Base-by-base conservation (phyloP, 2,888 invertebrate genomes). In the Macrosiphum euphorbiae region DNA sequence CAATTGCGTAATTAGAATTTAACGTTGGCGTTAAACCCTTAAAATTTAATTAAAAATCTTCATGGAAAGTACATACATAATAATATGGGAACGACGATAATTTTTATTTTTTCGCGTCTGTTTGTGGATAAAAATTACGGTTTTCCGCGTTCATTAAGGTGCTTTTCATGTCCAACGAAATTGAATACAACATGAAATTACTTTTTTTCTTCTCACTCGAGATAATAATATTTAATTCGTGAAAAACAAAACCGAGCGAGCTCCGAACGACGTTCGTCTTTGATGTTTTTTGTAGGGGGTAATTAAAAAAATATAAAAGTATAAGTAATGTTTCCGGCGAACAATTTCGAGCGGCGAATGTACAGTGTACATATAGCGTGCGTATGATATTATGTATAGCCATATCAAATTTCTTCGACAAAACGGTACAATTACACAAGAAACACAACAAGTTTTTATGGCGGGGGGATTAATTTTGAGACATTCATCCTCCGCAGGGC, bases 1-100 rank as follows among this genome's bases (percentile, higher is more conserved):
- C 92, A 92, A 92, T 92, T 52, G 52, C 52, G 41, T 88, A 92
- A 92, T 92, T 92, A 92, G 41, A 92, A 92, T 78, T 87, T 87
- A 86, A 86, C 44, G 85, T 92, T 44, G 11, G 4, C 67, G 24
- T 67, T 50, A 28, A 28, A 78, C 87, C 88, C 87, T 50, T 87
- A 87, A 52, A 41, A 88, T 44, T 88, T n/a, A 88, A 88, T 88
- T 78, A 92, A 92, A 92, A 88, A 41, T 50, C 61, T 92, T 87
- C 35, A 26, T 41, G 3, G 50, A 87, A 87, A 67, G 16, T n/a
- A 44, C 35, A 61, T 67, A 13, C 26, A 61, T 67, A 13, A 61
- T 67, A 13, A 52, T 58, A 61, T 24, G 1, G 55, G 55, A 55
- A 58, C 26, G 26, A 58, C 10, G 61, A 58, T 58, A 11, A 41